These are phyloP conservation scores for Nematolebias whitei DNA, from an alignment of 2,113 vertebrate species.

Conservation along the genomic window DNA sequence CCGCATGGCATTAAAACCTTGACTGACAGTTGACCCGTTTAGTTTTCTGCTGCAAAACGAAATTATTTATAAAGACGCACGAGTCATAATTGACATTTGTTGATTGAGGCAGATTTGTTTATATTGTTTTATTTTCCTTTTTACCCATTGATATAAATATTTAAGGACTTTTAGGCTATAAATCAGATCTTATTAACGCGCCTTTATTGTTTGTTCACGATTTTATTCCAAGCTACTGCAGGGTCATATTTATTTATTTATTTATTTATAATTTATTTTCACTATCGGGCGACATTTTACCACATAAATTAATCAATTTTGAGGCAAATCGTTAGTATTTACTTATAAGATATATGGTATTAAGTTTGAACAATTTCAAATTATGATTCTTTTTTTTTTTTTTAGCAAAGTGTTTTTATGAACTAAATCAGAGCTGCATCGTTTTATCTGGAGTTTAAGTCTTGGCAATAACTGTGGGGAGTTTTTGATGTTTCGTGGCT, in stretches of 20 bases:
- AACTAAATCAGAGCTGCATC: background rate
- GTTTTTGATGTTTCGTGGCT: conserved; percentile 11
- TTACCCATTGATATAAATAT: too few species aligned
- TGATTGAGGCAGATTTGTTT: too few species aligned
- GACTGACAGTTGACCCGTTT: conserved; percentile 41
- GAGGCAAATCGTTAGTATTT: too few species aligned
- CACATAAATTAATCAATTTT: background rate
- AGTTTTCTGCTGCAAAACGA: background rate
- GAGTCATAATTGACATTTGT: background rate
- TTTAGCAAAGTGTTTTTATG: too few species aligned
- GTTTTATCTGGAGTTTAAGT: background rate
- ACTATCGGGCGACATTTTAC: too few species aligned
- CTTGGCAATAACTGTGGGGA: background rate
- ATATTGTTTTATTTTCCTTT: too few species aligned
- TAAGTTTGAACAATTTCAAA: too few species aligned
- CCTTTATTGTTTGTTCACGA: background rate
- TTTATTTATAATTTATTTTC: background rate
- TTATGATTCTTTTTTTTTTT: background rate
- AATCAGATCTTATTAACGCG: background rate
- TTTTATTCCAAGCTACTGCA: background rate
- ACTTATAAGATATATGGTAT: too few species aligned
- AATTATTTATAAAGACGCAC: background rate
- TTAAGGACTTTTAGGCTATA: too few species aligned
- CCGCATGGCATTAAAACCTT: conserved; percentile 49
- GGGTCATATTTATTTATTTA: background rate